phyloP scores from a whole-genome alignment of 2,113 vertebrate genomes.

The Abramis brama region DNA sequence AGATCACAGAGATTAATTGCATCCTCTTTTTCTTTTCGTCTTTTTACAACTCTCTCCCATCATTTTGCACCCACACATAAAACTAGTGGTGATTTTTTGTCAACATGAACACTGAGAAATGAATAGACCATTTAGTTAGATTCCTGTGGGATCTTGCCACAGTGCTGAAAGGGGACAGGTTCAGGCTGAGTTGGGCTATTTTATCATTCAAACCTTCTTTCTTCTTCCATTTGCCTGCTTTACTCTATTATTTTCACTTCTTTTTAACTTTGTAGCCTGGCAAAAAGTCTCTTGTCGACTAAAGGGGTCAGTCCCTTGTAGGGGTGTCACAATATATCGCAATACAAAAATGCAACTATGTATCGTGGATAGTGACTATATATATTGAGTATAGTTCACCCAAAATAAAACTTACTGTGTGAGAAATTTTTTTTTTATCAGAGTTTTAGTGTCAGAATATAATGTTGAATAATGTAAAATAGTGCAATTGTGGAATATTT shows the following conservation, averaged over 20 bases:
- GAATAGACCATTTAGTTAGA: constrained; percentile 85
- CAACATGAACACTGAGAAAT: constrained; percentile 89
- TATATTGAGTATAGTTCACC: too few relatives aligned
- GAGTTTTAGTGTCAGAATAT: too few relatives aligned
- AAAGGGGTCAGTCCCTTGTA: not conserved
- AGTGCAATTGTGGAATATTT: too few relatives aligned
- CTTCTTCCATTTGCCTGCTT: constrained; percentile 49
- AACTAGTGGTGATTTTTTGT: constrained; percentile 87
- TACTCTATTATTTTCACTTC: not conserved
- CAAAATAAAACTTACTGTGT: too few relatives aligned
- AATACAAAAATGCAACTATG: too few relatives aligned
- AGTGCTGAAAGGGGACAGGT: constrained; percentile 71
- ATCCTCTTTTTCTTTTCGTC: constrained; percentile 68
- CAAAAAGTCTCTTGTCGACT: not conserved
- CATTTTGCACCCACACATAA: constrained; percentile 70
- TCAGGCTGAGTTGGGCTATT: constrained; percentile 71
- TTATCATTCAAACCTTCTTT: constrained; percentile 59
- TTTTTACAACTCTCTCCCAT: constrained; percentile 67
- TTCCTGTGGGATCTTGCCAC: constrained; percentile 75
- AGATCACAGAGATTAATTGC: constrained; percentile 92
- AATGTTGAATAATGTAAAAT: too few relatives aligned
- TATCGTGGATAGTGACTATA: too few relatives aligned
- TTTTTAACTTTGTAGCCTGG: not conserved
- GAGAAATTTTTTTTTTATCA: too few relatives aligned
- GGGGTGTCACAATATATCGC: too few relatives aligned